phyloP scores from a whole-genome alignment of 2,888 invertebrate genomes.

The Lasius platythorax region DNA sequence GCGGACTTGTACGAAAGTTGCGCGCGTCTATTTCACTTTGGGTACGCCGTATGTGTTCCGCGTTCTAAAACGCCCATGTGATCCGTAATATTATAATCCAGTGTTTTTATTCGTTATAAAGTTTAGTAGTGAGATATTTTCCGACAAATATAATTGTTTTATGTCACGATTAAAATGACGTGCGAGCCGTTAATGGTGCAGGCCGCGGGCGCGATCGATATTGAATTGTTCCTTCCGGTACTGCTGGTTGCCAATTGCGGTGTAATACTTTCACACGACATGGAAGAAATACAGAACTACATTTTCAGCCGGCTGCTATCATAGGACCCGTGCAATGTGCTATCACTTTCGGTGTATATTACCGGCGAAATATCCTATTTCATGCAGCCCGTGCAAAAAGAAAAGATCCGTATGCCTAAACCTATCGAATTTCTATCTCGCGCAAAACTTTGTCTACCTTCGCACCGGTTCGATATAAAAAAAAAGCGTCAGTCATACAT shows the following conservation, averaged over 20 bases:
- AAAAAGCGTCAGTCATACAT: neutral
- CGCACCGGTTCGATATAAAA: neutral
- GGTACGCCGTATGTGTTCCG: neutral
- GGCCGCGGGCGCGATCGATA: constrained; percentile 19
- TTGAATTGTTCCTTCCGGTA: constrained; percentile 30
- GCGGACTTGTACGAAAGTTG: neutral
- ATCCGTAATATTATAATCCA: neutral
- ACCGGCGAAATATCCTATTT: constrained; percentile 49
- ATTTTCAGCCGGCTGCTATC: constrained; percentile 27
- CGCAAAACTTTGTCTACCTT: constrained; percentile 32
- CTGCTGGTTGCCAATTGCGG: neutral
- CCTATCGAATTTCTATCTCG: constrained; percentile 59
- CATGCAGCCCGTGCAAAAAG: constrained; percentile 12
- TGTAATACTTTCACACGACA: neutral
- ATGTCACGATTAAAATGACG: neutral
- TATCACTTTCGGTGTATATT: constrained; percentile 34
- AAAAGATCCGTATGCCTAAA: neutral
- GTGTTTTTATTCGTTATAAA: neutral
- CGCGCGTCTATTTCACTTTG: neutral
- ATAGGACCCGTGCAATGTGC: constrained; percentile 14
- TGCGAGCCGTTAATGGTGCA: constrained; percentile 13
- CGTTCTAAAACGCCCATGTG: too few species aligned
- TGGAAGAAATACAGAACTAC: constrained; percentile 28
- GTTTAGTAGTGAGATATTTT: neutral
- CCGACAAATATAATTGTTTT: neutral